Evolutionary conservation across 2,113 vertebrate genomes (phyloP).

Genomic region (Canis aureus): DNA sequence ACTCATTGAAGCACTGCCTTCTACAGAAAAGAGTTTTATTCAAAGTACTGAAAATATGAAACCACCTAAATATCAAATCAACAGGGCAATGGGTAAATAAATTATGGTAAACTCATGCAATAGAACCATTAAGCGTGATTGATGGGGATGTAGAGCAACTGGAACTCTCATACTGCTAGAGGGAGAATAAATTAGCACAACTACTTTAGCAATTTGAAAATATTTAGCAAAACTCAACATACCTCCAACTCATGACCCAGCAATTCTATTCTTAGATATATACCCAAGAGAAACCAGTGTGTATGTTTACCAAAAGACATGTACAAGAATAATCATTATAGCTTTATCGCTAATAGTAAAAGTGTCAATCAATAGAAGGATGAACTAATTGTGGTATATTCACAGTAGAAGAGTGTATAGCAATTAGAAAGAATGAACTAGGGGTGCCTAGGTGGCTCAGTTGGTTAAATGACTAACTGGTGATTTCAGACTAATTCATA

Average conservation of each 20-base stretch:
- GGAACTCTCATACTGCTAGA: neutral
- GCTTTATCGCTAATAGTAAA: slow-evolving; percentile 9
- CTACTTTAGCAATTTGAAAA: neutral
- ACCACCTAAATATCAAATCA: neutral
- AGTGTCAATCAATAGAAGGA: neutral
- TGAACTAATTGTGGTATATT: neutral
- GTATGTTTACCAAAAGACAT: neutral
- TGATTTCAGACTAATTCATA: neutral
- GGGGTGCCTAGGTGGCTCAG: neutral
- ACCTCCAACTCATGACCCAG: neutral
- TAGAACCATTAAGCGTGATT: neutral
- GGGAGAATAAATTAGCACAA: neutral
- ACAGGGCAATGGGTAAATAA: neutral
- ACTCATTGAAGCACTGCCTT: neutral
- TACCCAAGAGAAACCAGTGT: neutral
- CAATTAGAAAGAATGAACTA: neutral
- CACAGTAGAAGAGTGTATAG: neutral
- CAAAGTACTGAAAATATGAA: slow-evolving; percentile 27
- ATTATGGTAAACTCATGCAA: slow-evolving; percentile 17
- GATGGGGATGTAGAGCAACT: neutral
- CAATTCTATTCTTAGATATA: neutral
- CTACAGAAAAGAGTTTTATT: slow-evolving; percentile 4
- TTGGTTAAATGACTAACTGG: neutral
- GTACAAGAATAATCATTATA: neutral
- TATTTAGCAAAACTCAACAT: neutral